These are phyloP conservation scores for Pantelozetes paolii DNA, from an alignment of 2,888 invertebrate genomes.

Conservation along the genomic window DNA sequence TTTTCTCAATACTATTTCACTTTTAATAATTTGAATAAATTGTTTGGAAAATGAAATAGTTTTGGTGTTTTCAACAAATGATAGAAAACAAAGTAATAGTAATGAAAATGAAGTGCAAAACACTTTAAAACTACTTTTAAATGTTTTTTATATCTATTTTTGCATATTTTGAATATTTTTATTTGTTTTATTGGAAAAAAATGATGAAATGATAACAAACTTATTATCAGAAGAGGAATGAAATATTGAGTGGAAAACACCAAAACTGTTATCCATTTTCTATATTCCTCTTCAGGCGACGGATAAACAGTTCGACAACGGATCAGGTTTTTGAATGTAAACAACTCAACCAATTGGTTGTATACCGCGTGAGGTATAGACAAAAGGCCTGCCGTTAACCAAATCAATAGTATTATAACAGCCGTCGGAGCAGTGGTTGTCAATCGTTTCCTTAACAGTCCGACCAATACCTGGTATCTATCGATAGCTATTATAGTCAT, in stretches of 20 bases:
- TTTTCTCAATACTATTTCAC: no score
- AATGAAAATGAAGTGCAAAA: no score
- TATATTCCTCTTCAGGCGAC: neutral
- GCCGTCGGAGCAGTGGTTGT: neutral
- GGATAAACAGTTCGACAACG: conserved; percentile 37
- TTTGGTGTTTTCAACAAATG: no score
- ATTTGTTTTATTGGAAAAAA: no score
- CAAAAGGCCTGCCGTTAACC: neutral
- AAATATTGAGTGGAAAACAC: conserved; percentile 32
- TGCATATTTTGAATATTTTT: no score
- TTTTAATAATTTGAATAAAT: no score
- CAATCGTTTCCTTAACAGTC: conserved; percentile 13
- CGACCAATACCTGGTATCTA: conserved; percentile 31
- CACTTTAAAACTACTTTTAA: no score
- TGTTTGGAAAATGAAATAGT: no score
- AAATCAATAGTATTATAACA: conserved; percentile 7
- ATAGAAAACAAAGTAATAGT: no score
- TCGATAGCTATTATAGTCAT: conserved; percentile 36
- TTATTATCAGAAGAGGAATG: no score
- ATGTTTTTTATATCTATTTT: no score
- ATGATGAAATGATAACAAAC: no score
- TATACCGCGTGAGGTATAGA: conserved; percentile 26
- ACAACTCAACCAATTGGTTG: conserved; percentile 5
- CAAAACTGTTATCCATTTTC: conserved; percentile 11
- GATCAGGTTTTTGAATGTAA: neutral